A percentile compares a stretch with the other conserved stretches of the same genome.
These are phyloP conservation scores for Bombus consobrinus DNA, from an alignment of 1,140 invertebrate genomes.

Conservation along the genomic window DNA sequence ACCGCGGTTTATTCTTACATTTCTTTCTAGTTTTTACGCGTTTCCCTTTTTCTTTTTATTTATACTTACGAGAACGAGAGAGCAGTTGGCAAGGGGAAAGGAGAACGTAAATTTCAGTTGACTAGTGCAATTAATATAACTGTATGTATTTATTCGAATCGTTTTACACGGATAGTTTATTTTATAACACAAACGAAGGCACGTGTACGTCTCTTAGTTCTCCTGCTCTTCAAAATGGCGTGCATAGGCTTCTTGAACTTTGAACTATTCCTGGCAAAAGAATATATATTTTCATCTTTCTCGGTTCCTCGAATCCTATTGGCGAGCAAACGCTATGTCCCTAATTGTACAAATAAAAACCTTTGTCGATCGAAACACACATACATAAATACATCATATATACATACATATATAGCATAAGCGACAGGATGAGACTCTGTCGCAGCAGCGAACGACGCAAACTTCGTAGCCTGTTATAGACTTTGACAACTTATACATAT, in stretches of 20 bases:
- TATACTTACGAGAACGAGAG: background rate
- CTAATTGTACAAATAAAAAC: background rate
- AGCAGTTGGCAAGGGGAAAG: background rate
- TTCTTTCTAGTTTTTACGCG: background rate
- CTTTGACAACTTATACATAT: conserved; percentile 64
- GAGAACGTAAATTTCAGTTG: conserved; percentile 8
- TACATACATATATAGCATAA: background rate
- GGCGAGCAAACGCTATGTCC: background rate
- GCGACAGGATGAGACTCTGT: background rate
- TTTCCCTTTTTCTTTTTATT: background rate
- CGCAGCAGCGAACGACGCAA: conserved; percentile 37
- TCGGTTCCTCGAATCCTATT: background rate
- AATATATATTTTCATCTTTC: background rate
- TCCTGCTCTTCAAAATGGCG: background rate
- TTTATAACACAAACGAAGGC: background rate
- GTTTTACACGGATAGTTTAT: conserved; percentile 21
- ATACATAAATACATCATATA: too few species aligned
- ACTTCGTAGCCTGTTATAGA: conserved; percentile 62
- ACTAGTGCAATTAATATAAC: conserved; percentile 42
- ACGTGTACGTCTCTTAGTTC: background rate
- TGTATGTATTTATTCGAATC: conserved; percentile 36
- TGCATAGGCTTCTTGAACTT: background rate
- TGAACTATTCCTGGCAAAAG: background rate
- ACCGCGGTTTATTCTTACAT: too few species aligned
- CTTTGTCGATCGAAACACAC: too few species aligned